These are phyloP conservation scores for Pocota personata DNA, from an alignment of 2,888 invertebrate genomes.

Conservation along the genomic window DNA sequence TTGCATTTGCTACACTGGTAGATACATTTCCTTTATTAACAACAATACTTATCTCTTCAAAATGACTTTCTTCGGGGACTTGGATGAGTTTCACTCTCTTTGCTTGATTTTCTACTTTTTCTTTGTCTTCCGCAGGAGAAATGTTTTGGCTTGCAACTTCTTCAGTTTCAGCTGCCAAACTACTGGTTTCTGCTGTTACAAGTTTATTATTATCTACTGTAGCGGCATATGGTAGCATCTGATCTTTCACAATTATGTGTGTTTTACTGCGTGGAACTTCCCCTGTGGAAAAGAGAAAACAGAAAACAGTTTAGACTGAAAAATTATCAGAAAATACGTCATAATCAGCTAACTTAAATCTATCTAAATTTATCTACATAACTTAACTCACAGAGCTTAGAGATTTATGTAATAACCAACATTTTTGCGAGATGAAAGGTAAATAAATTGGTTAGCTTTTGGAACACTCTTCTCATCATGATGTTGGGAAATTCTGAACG, in stretches of 20 bases:
- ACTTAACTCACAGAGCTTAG: too few species aligned
- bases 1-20: neutral
- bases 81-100: neutral
- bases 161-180: neutral
- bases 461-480: too few species aligned
- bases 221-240: neutral
- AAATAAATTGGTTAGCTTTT: too few species aligned
- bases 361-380: too few species aligned
- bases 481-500: too few species aligned
- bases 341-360: too few species aligned
- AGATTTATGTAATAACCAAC: too few species aligned
- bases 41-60: neutral
- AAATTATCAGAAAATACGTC: too few species aligned
- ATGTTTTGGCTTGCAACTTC: neutral
- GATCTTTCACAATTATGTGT: neutral
- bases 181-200: neutral
- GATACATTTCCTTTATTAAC: neutral
- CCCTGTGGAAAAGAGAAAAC: neutral
- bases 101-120: neutral
- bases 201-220: neutral
- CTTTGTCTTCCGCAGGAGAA: neutral
- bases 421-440: too few species aligned
- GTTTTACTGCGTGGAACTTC: neutral
- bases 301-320: too few species aligned
- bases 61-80: neutral